phyloP scores from a whole-genome alignment of 2,888 invertebrate species.

The Orchesella flavescens region DNA sequence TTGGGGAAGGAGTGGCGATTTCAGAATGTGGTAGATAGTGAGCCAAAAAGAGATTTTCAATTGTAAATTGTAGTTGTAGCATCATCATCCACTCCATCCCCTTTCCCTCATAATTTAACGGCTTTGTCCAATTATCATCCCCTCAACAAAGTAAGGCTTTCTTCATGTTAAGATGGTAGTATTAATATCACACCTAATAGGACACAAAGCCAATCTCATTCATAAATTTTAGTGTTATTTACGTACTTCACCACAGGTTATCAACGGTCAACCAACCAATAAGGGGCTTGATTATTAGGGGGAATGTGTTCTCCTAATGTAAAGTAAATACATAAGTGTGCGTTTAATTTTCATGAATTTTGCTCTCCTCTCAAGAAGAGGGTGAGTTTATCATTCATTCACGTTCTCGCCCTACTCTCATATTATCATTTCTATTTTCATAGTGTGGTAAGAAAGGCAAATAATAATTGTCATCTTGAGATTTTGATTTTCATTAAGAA shows the following conservation, averaged over 20 bases:
- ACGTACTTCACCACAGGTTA: neutral
- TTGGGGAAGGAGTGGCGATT: conserved; percentile 42
- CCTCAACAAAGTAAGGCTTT: conserved; percentile 19
- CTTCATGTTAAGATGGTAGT: too few species aligned
- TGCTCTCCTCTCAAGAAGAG: conserved; percentile 12
- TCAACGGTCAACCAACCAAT: neutral
- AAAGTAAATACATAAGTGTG: neutral
- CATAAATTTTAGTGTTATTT: conserved; percentile 8
- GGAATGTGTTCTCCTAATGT: neutral
- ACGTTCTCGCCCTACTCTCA: conserved; percentile 1
- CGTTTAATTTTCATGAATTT: neutral
- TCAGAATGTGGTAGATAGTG: conserved; percentile 24
- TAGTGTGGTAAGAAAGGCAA: neutral
- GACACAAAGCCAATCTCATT: conserved; percentile 9
- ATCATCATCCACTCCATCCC: too few species aligned
- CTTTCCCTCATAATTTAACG: conserved; percentile 54
- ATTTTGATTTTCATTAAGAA: conserved; percentile 42
- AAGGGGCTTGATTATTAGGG: neutral
- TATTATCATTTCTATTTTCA: conserved; percentile 29
- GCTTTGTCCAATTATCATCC: conserved; percentile 40
- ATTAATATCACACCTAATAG: conserved; percentile 45
- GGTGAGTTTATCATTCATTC: conserved; percentile 33
- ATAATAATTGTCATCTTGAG: conserved; percentile 30
- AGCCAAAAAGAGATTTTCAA: neutral
- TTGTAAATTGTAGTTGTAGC: conserved; percentile 12